A percentile compares a stretch with the other conserved stretches of the same genome.
Evolutionary conservation across 2,888 invertebrate species (phyloP).

Genomic region (Fragum fragum): DNA sequence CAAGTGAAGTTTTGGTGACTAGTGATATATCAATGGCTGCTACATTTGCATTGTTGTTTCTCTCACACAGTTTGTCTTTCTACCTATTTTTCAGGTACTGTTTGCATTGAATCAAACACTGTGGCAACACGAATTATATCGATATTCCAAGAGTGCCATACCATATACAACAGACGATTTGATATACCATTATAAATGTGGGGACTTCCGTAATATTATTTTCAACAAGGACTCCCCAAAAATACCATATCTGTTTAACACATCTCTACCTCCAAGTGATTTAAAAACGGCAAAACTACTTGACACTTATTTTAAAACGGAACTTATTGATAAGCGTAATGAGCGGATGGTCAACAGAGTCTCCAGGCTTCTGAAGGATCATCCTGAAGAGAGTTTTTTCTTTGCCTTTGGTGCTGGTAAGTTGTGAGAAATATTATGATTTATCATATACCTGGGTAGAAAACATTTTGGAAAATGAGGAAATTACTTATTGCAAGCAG

Average conservation of each 20-base stretch:
- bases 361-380: constrained; percentile 85
- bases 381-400: constrained; percentile 87
- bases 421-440: no score
- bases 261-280: constrained; percentile 82
- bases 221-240: constrained; percentile 86
- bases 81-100: constrained; percentile 84
- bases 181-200: constrained; percentile 88
- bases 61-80: no score
- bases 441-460: no score
- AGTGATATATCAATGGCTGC: no score
- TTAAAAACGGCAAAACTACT: constrained; percentile 84
- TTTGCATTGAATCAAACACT: constrained; percentile 88
- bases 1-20: no score
- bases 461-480: no score
- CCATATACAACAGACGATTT: constrained; percentile 86
- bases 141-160: constrained; percentile 76
- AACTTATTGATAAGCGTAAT: constrained; percentile 88
- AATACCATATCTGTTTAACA: constrained; percentile 84
- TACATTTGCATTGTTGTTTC: no score
- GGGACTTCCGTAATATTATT: constrained; percentile 87
- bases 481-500: no score
- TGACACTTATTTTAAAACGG: constrained; percentile 88
- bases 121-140: constrained; percentile 86
- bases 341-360: constrained; percentile 88
- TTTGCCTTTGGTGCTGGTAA: constrained; percentile 89